A percentile compares a stretch with the other conserved stretches of the same genome.
Conservation (phyloP, 2,888 invertebrate species). For the Monopis laevigella region DNA sequence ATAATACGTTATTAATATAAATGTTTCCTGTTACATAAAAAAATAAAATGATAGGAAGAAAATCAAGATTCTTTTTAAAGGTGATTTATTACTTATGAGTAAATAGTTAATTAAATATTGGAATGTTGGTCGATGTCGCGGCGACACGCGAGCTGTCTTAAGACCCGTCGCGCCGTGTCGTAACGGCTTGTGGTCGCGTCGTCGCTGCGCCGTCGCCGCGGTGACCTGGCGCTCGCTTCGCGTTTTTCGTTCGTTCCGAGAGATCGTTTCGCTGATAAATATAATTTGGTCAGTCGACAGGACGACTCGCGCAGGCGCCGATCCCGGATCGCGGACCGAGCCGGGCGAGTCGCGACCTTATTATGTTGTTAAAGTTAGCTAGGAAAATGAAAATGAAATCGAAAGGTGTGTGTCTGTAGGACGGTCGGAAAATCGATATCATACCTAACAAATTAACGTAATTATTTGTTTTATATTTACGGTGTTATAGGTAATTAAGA, state of each 20-base stretch:
- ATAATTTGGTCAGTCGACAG: conserved; percentile 21
- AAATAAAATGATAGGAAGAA: conserved; percentile 66
- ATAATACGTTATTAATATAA: conserved; percentile 69
- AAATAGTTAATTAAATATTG: conserved; percentile 67
- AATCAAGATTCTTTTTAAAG: conserved; percentile 66
- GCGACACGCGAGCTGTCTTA: conserved; percentile 7
- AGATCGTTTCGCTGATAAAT: conserved; percentile 43
- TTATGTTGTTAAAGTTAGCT: conserved; percentile 65
- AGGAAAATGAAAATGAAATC: conserved; percentile 68
- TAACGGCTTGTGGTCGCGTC: conserved; percentile 16
- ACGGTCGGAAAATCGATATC: conserved; percentile 64
- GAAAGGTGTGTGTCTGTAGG: conserved; percentile 63
- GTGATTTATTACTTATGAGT: conserved; percentile 67
- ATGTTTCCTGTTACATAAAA: conserved; percentile 70
- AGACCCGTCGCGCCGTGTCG: background rate
- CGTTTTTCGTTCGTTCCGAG: conserved; percentile 52
- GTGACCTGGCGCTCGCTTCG: conserved; percentile 44
- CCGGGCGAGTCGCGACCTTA: conserved; percentile 53
- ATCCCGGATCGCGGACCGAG: conserved; percentile 17
- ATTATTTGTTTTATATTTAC: conserved; percentile 68
- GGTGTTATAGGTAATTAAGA: conserved; percentile 68
- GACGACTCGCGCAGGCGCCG: conserved; percentile 22
- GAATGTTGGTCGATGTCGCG: conserved; percentile 52
- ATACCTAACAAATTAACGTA: conserved; percentile 67
- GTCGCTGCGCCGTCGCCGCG: conserved; percentile 40